phyloP scores from a whole-genome alignment of 2,797 vertebrate species.

The Pantherophis vulpinus region DNA sequence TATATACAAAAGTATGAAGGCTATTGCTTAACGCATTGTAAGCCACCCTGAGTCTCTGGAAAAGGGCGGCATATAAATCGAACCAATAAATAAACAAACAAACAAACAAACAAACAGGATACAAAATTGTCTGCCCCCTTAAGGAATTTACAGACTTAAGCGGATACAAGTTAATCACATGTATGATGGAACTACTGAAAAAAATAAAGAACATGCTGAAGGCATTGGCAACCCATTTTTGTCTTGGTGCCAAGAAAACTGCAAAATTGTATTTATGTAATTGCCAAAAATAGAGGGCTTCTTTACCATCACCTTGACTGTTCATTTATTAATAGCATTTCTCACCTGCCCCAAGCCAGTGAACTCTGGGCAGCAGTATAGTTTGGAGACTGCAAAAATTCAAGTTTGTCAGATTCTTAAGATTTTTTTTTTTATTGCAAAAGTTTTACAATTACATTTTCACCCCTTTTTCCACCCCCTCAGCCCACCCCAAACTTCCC shows the following conservation, averaged over 20 bases:
- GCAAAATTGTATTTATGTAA: background rate
- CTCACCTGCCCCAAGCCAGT: background rate
- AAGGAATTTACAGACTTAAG: background rate
- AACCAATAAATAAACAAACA: too few relatives aligned
- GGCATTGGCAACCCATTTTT: background rate
- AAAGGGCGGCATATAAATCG: too few relatives aligned
- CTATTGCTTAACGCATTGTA: too few relatives aligned
- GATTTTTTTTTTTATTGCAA: too few relatives aligned
- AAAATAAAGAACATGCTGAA: background rate
- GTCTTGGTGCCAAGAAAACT: background rate
- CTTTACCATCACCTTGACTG: background rate
- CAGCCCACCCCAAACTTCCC: too few relatives aligned
- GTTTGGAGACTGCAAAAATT: slow-evolving; percentile 24
- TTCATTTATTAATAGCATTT: background rate
- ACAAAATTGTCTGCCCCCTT: background rate
- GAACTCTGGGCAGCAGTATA: background rate
- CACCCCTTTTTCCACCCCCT: too few relatives aligned
- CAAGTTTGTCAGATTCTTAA: background rate
- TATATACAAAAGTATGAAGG: too few relatives aligned
- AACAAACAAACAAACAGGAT: too few relatives aligned
- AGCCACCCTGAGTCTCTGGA: too few relatives aligned
- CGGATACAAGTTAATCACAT: background rate
- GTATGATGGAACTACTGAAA: background rate
- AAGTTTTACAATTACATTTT: too few relatives aligned
- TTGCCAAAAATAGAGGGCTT: background rate